Conservation (phyloP, 2,888 invertebrate species). For the Plebejus argus region DNA sequence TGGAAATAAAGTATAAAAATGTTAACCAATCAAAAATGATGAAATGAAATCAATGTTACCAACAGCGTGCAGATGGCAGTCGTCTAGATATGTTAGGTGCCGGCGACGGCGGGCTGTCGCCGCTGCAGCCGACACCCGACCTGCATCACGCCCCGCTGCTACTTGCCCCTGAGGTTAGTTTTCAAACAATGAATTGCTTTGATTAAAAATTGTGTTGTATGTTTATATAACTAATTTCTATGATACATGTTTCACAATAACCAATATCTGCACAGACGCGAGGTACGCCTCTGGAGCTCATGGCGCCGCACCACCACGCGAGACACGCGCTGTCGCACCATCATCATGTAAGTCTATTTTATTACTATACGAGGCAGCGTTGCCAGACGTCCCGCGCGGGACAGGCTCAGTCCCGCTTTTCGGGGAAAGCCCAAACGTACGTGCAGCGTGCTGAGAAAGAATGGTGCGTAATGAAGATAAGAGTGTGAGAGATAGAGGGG, state of each 20-base stretch:
- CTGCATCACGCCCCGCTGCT: constrained; percentile 66
- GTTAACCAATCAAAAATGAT: not conserved
- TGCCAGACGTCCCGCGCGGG: too few relatives aligned
- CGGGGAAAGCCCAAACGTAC: too few relatives aligned
- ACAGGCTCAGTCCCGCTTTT: too few relatives aligned
- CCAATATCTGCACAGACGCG: constrained; percentile 54
- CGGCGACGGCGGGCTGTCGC: constrained; percentile 60
- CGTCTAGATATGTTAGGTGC: constrained; percentile 60
- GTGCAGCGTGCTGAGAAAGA: too few relatives aligned
- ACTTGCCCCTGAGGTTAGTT: constrained; percentile 63
- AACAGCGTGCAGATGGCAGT: constrained; percentile 62
- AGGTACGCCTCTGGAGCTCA: constrained; percentile 64
- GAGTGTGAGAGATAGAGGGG: too few relatives aligned
- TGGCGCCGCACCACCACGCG: constrained; percentile 69
- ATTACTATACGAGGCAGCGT: not conserved
- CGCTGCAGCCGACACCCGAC: constrained; percentile 60
- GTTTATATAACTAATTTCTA: not conserved
- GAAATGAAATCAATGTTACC: too few relatives aligned
- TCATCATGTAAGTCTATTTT: constrained; percentile 58
- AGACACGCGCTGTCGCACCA: constrained; percentile 63
- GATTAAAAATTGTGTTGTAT: too few relatives aligned
- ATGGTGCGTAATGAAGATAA: too few relatives aligned
- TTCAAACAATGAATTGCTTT: not conserved
- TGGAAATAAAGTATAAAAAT: not conserved
- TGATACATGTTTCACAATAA: not conserved